A percentile compares a stretch with the other conserved stretches of the same genome.
phyloP scores from a whole-genome alignment of 2,888 invertebrate species.

The Apotomis capreana region DNA sequence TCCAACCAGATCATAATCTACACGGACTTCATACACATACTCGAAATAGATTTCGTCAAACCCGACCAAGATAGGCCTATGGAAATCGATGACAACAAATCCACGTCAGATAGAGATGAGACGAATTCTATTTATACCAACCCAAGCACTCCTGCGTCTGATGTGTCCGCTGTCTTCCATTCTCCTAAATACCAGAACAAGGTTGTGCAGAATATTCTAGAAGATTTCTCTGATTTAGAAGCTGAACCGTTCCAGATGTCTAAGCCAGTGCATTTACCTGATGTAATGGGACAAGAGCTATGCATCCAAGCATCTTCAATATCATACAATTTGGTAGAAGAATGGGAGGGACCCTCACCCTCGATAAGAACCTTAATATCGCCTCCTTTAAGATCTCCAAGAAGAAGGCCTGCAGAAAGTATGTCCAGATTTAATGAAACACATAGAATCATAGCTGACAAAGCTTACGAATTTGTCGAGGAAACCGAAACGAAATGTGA shows the following conservation, averaged over 20 bases:
- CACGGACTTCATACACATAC: constrained; percentile 93
- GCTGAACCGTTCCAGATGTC: constrained; percentile 78
- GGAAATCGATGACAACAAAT: constrained; percentile 64
- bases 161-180: constrained; percentile 73
- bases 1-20: constrained; percentile 91
- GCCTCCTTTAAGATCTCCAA: constrained; percentile 75
- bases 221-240: constrained; percentile 85
- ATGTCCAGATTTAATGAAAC: constrained; percentile 81
- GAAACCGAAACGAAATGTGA: constrained; percentile 92
- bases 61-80: constrained; percentile 69
- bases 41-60: constrained; percentile 84
- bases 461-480: constrained; percentile 93
- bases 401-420: constrained; percentile 77
- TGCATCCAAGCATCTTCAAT: constrained; percentile 78
- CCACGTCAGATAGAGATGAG: constrained; percentile 68
- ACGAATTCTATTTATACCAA: constrained; percentile 66
- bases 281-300: constrained; percentile 77
- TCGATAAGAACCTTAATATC: constrained; percentile 78
- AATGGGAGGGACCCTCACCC: constrained; percentile 80
- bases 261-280: constrained; percentile 72
- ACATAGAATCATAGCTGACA: constrained; percentile 84
- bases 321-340: constrained; percentile 77
- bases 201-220: constrained; percentile 84
- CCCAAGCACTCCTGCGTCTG: constrained; percentile 70
- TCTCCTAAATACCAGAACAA: constrained; percentile 82